Conservation (phyloP, 2,888 invertebrate species). For the Pristionchus maxplancki region DNA sequence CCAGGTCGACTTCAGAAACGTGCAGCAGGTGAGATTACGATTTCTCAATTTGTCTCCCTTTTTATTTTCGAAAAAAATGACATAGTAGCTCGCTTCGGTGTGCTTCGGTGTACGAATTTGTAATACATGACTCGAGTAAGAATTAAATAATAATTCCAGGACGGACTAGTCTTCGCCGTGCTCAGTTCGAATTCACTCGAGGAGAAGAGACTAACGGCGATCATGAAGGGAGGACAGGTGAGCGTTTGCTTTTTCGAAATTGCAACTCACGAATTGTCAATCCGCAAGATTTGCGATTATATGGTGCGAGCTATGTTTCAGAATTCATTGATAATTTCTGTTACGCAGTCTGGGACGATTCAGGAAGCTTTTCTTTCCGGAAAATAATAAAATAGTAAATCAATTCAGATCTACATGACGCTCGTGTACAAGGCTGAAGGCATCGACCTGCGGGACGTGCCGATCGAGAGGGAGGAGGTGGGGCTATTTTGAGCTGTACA, state of each 20-base stretch:
- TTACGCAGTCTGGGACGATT: too few relatives aligned
- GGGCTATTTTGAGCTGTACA: too few relatives aligned
- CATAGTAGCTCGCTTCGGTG: too few relatives aligned
- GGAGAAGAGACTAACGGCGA: constrained; percentile 51
- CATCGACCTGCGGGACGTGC: constrained; percentile 42
- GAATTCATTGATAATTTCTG: not conserved
- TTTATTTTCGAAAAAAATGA: too few relatives aligned
- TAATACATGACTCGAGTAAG: not conserved
- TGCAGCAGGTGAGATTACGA: constrained; percentile 2
- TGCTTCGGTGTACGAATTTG: too few relatives aligned
- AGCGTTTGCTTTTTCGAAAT: too few relatives aligned
- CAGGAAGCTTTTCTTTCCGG: not conserved
- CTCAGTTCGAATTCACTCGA: constrained; percentile 28
- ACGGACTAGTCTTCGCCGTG: constrained; percentile 50
- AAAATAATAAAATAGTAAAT: not conserved
- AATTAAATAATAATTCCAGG: not conserved
- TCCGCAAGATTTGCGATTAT: too few relatives aligned
- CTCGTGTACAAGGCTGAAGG: constrained; percentile 47
- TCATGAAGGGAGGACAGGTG: constrained; percentile 54
- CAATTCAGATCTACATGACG: constrained; percentile 46
- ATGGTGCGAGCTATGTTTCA: too few relatives aligned
- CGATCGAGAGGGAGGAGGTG: constrained; percentile 46
- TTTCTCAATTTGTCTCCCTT: not conserved
- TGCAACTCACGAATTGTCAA: too few relatives aligned
- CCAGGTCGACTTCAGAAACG: constrained; percentile 43